Evolutionary conservation across 2,797 vertebrate species (phyloP).

Genomic region (Muscicapa striata): DNA sequence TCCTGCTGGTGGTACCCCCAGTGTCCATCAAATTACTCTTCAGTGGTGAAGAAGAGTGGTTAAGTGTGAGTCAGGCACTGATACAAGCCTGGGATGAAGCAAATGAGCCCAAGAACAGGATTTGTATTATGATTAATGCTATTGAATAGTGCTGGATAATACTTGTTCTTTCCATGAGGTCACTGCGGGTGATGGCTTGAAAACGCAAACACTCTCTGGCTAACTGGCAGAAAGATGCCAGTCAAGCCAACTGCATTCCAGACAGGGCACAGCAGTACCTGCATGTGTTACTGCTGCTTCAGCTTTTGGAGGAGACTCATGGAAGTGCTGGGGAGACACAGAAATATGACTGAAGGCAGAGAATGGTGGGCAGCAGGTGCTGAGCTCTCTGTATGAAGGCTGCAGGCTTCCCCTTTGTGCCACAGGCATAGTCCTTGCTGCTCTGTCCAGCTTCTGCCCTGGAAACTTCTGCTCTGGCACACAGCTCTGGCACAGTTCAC

Average conservation of each 20-base stretch:
- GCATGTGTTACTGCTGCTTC: background rate
- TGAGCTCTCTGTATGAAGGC: background rate
- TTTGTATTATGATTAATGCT: constrained; percentile 20
- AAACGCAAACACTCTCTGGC: background rate
- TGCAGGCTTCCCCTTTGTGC: background rate
- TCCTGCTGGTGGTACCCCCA: constrained; percentile 6
- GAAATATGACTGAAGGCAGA: background rate
- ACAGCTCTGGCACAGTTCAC: background rate
- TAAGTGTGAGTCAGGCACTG: background rate
- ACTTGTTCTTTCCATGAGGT: constrained; percentile 21
- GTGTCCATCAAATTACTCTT: background rate
- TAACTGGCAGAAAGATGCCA: background rate
- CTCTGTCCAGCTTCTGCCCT: background rate
- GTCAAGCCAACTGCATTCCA: background rate
- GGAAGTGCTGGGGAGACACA: fast-evolving
- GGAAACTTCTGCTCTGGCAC: background rate
- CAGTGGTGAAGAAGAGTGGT: background rate
- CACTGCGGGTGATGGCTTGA: background rate
- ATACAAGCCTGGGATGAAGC: background rate
- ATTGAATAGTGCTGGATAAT: background rate
- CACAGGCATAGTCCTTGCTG: fast-evolving
- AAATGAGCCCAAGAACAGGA: background rate
- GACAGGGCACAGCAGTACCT: background rate
- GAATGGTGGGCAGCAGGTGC: background rate
- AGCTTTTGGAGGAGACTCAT: background rate